Evolutionary conservation across 2,888 invertebrate genomes (phyloP), one percentile per base, ranked within the genome.

Genomic region (Sinohyriopsis cumingii): DNA sequence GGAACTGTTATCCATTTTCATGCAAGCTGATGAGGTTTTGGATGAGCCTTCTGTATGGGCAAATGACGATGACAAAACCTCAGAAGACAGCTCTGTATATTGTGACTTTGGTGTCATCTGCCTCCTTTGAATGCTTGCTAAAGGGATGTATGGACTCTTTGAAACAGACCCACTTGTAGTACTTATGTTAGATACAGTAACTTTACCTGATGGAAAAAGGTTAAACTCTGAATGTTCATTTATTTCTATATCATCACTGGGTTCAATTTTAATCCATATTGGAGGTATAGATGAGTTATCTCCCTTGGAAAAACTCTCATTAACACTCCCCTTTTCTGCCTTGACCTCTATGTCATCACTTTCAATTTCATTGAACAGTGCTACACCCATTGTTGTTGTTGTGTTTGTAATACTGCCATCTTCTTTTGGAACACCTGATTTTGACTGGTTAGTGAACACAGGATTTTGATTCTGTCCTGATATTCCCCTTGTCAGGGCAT

Each of bases 221-320:
- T 45, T 15, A 12, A 15, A 45, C 45, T 15, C 45, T 25, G 25
- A 54, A 5, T 63, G 12, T 63, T 63, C 55, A 22, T 28, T 45
- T 45, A 45, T 45, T 15, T 45, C 45, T 45, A 45, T 45, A n/a
- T 73, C 70, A 57, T 75, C 77, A 9, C 24, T 56, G 9, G 77
- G 77, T 54, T 77, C 77, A 5, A 68, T 45, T 65, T 77, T 77
- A 55, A 77, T 72, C 73, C 69, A 74, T 45, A 45, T 15, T 15
- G 45, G 45, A 45, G 45, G 45, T 45, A 45, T 15, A 45, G 45
- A 45, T 45, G 45, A 45, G 57, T 71, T 65, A 56, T 55, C 64
- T 57, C 67, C 72, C 73, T 60, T 72, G 12, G 15, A 12, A 45
- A 45, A 45, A 15, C 45, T 45, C 15, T 45, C 45, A 3, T 59